Evolutionary conservation across 2,888 invertebrate species (phyloP), one percentile per base, ranked within the genome.

Genomic region (Rhimphoctona megacephalus): DNA sequence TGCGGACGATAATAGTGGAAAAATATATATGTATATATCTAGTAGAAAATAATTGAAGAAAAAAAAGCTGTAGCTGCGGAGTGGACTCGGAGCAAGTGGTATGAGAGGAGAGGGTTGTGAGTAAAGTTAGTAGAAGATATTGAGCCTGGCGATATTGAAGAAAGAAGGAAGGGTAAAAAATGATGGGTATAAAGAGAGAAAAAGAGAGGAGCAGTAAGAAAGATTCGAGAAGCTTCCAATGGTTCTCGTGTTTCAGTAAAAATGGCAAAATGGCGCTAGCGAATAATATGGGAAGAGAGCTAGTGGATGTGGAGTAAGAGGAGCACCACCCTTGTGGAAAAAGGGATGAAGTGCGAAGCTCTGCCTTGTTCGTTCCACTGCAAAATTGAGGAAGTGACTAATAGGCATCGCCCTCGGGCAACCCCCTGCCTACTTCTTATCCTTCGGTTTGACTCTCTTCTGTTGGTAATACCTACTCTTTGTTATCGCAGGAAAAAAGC

Each of bases 311-410:
- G 36, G 54, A 69, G 17, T 39, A 25, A 36, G 33, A 69, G 43
- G 61, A 43, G 43, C 54, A 61, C 46, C 36, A 67, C 22, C 61
- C 46, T 70, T 64, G 19, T 14, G 33, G 54, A 17, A 36, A 19
- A 52, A 33, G n/a, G 36, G 33, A 64, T 64, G 57, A 78, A 69
- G 61, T 80, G 61, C 74, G 46, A 73, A 74, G 66, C 54, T 54
- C 43, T n/a, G 25, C 36, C 54, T 57, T 76, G 84, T 81, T 84
- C 81, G 74, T 78, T 86, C 78, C 70, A 81, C 81, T 84, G 84
- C 74, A 78, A 84, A 86, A 86, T 86, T 81, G 84, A 84, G 86
- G 84, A 86, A 86, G 86, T 86, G 84, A 86, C 86, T 86, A 86
- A 86, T 86, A 86, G 86, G 84, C 86, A 74, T 67, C 64, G 78